Conservation (phyloP, 2,888 invertebrate species). For the Ichneumoninae sp. region DNA sequence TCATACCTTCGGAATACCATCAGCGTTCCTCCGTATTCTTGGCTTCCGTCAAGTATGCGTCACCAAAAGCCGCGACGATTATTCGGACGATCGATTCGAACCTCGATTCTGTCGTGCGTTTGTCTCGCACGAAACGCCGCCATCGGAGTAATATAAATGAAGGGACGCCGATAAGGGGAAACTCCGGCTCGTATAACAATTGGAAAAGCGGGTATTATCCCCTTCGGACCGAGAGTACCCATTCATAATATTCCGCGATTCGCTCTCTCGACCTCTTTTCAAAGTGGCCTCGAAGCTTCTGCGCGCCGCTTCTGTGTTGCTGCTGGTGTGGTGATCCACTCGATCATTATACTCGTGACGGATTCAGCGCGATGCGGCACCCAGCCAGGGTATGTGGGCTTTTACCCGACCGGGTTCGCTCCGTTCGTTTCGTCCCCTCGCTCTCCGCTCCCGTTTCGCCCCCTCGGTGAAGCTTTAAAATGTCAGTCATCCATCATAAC, state of each 20-base stretch:
- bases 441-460: slow-evolving; percentile 5
- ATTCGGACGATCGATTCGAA: slow-evolving; percentile 53
- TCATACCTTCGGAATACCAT: slow-evolving; percentile 38
- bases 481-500: slow-evolving; percentile 63
- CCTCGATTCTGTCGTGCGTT: slow-evolving; percentile 32
- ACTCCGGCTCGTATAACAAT: slow-evolving; percentile 50
- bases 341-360: slow-evolving; percentile 63
- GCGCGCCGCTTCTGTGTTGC: slow-evolving; percentile 31
- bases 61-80: slow-evolving; percentile 27
- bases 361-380: slow-evolving; percentile 45
- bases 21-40: slow-evolving; percentile 28
- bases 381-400: slow-evolving; percentile 13
- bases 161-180: background rate
- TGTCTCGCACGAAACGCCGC: background rate
- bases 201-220: slow-evolving; percentile 55
- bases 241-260: slow-evolving; percentile 55
- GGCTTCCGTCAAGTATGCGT: slow-evolving; percentile 49
- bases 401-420: slow-evolving; percentile 37
- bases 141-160: background rate
- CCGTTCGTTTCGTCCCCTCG: background rate
- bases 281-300: slow-evolving; percentile 43
- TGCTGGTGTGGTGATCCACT: slow-evolving; percentile 53
- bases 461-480: slow-evolving; percentile 49
- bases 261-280: slow-evolving; percentile 54
- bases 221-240: slow-evolving; percentile 37